Conservation (phyloP, 1,140 invertebrate species). For the Trypoxylus dichotomus region DNA sequence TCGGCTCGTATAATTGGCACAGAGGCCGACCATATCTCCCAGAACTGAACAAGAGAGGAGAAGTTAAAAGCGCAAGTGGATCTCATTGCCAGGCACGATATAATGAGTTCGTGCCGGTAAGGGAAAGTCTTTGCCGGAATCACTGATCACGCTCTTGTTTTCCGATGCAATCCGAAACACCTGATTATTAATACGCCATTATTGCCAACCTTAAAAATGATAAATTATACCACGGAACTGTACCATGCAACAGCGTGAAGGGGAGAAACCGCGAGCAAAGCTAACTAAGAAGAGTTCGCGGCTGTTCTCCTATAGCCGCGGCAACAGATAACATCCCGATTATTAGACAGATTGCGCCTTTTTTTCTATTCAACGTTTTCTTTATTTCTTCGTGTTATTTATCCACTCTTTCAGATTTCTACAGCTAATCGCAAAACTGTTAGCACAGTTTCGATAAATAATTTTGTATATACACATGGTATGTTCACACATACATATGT, state of each 20-base stretch:
- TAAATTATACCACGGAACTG: conserved; percentile 28
- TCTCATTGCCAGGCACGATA: conserved; percentile 31
- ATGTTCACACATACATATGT: too few species aligned
- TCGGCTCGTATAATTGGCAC: conserved; percentile 22
- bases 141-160: conserved; percentile 31
- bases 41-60: not conserved
- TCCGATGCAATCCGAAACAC: conserved; percentile 30
- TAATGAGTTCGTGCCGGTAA: conserved; percentile 31
- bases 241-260: conserved; percentile 10
- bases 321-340: conserved; percentile 23
- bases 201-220: conserved; percentile 25
- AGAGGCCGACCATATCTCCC: not conserved
- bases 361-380: not conserved
- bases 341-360: conserved; percentile 14
- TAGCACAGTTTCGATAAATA: not conserved
- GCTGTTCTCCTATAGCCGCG: not conserved
- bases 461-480: too few species aligned
- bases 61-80: conserved; percentile 17
- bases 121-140: conserved; percentile 29
- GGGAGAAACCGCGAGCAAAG: not conserved
- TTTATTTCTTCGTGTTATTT: not conserved
- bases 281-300: not conserved
- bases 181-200: conserved; percentile 31
- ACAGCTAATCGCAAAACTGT: not conserved
- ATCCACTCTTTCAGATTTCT: not conserved